Evolutionary conservation across 2,797 vertebrate species (phyloP).

Genomic region (Enteromius thamalakanensis): DNA sequence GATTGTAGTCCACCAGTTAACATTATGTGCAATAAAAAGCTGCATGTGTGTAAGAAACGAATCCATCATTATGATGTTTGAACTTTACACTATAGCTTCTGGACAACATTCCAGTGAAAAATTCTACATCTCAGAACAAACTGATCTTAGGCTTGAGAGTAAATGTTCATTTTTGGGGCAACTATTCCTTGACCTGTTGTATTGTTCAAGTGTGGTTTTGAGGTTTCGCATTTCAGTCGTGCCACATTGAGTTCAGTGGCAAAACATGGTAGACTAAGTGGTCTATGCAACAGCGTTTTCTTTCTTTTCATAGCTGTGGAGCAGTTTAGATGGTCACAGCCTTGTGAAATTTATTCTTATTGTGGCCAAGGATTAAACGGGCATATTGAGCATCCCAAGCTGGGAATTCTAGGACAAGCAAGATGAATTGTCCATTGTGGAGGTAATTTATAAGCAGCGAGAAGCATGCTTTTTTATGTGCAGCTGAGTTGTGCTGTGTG

Average conservation of each 20-base stretch:
- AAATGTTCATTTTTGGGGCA: neutral
- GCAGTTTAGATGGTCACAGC: conserved; percentile 20
- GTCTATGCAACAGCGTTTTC: conserved; percentile 2
- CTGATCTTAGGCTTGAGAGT: neutral
- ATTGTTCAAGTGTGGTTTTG: conserved; percentile 13
- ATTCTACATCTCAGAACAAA: neutral
- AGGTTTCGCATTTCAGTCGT: neutral
- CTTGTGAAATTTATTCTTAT: neutral
- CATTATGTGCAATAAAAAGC: neutral
- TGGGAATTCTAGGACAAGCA: conserved; percentile 15
- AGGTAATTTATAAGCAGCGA: neutral
- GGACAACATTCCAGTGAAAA: neutral
- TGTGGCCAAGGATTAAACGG: conserved; percentile 36
- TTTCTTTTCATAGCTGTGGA: conserved; percentile 21
- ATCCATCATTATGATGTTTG: neutral
- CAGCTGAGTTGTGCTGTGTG: neutral
- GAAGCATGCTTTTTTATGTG: conserved; percentile 12
- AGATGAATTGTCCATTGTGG: neutral
- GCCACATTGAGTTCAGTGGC: neutral
- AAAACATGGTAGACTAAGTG: conserved; percentile 3
- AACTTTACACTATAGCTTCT: neutral
- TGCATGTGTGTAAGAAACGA: neutral
- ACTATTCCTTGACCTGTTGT: neutral
- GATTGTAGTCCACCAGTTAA: neutral
- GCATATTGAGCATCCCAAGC: conserved; percentile 27